Evolutionary conservation across 2,797 vertebrate genomes (phyloP).

Genomic region (Ambastaia sidthimunki): DNA sequence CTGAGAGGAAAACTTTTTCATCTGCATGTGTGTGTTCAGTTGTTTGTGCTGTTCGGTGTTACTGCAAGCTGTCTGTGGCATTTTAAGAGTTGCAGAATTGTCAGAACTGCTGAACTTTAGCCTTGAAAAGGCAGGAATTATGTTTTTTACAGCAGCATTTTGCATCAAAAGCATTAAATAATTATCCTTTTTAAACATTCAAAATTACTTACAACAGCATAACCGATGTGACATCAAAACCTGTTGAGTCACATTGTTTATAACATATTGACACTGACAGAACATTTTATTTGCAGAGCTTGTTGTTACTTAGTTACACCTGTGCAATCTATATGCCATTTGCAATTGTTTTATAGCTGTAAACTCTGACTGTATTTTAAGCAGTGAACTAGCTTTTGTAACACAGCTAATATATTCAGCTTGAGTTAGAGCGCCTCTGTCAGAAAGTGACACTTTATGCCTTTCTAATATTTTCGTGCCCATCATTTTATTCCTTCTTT

Average conservation of each 20-base stretch:
- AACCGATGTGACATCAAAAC: not conserved
- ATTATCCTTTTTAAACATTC: not conserved
- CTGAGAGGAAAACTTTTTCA: conserved; percentile 25
- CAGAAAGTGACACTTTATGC: not conserved
- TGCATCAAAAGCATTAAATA: not conserved
- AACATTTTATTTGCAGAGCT: not conserved
- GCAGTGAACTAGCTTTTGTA: no score
- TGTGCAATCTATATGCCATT: no score
- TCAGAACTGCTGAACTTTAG: not conserved
- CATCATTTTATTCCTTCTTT: not conserved
- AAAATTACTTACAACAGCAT: not conserved
- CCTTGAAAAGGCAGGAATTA: not conserved
- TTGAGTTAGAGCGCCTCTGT: no score
- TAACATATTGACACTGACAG: not conserved
- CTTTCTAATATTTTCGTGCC: no score
- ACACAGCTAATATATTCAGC: no score
- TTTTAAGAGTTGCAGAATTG: not conserved
- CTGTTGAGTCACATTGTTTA: not conserved
- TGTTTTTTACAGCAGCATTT: not conserved
- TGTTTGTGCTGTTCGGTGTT: not conserved
- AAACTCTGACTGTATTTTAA: no score
- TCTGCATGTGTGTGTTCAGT: conserved; percentile 16
- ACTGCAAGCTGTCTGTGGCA: conserved; percentile 17
- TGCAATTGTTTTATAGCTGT: no score
- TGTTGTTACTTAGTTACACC: not conserved